Percentiles rank a stretch among this genome's conserved stretches.
Evolutionary conservation across 2,113 vertebrate species (phyloP).

Genomic region (Oreochromis niloticus): DNA sequence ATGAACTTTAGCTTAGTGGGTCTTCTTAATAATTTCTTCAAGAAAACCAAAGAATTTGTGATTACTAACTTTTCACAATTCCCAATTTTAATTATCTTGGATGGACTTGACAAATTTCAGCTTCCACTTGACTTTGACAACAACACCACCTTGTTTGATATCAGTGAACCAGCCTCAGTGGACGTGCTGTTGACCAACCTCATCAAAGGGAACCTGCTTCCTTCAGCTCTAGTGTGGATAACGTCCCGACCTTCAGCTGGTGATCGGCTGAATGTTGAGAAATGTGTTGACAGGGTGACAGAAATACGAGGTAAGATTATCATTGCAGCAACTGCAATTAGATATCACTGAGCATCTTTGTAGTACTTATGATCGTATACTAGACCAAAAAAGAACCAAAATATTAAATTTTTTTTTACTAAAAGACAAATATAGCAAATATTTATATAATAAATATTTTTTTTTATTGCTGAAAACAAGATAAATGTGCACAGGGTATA

Average conservation of each 20-base stretch:
- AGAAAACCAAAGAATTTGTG: not conserved
- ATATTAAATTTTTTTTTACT: too few species aligned
- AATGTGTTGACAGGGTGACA: too few species aligned
- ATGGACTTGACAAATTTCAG: not conserved
- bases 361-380: too few species aligned
- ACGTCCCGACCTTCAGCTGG: not conserved
- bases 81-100: conserved; percentile 8
- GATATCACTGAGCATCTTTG: too few species aligned
- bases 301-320: too few species aligned
- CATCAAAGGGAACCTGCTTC: conserved; percentile 30
- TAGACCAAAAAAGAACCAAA: too few species aligned
- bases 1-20: not conserved
- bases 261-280: too few species aligned
- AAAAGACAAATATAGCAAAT: too few species aligned
- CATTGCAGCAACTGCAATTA: too few species aligned
- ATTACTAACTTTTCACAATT: not conserved
- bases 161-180: not conserved
- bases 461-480: fast-evolving
- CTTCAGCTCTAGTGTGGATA: conserved; percentile 30
- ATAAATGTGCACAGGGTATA: fast-evolving
- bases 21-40: not conserved
- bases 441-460: too few species aligned
- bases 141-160: not conserved
- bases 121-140: conserved; percentile 1
- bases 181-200: conserved; percentile 26